Conservation (phyloP, 2,888 invertebrate genomes). For the Drosophila quinaria region DNA sequence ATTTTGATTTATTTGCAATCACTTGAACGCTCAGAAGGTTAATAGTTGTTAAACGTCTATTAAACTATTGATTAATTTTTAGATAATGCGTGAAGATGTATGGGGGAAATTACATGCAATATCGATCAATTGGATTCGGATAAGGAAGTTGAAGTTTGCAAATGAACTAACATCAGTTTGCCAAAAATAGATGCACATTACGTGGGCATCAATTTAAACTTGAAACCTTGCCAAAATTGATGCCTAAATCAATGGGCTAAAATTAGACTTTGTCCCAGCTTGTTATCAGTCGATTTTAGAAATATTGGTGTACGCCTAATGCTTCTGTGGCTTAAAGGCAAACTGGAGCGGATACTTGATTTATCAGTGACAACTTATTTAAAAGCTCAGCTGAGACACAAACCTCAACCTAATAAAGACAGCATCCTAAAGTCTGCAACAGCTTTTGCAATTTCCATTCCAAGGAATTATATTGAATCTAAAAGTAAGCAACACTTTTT, state of each 20-base stretch:
- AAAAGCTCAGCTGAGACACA: slow-evolving; percentile 7
- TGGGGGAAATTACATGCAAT: slow-evolving; percentile 27
- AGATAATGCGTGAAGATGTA: slow-evolving; percentile 43
- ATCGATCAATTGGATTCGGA: slow-evolving; percentile 44
- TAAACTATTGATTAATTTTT: slow-evolving; percentile 73
- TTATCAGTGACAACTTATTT: neutral
- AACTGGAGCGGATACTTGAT: slow-evolving; percentile 8
- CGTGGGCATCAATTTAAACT: slow-evolving; percentile 8
- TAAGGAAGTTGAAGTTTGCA: slow-evolving; percentile 56
- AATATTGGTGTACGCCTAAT: neutral
- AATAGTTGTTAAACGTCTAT: slow-evolving; percentile 72
- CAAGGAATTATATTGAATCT: neutral
- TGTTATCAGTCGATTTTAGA: neutral
- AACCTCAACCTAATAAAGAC: slow-evolving; percentile 2
- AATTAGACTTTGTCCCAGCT: neutral
- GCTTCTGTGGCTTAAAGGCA: neutral
- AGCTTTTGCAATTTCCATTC: neutral
- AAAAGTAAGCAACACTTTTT: neutral
- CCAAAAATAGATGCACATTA: slow-evolving; percentile 29
- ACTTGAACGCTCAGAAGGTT: slow-evolving; percentile 74
- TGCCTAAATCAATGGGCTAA: neutral
- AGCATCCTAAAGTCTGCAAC: neutral
- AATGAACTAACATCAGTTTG: slow-evolving; percentile 24
- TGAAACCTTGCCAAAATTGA: neutral
- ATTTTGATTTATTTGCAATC: slow-evolving; percentile 72